Evolutionary conservation across 37 sponge, comb jelly and placozoan genomes (phyloP).

Genomic region (Eunapius fragilis): DNA sequence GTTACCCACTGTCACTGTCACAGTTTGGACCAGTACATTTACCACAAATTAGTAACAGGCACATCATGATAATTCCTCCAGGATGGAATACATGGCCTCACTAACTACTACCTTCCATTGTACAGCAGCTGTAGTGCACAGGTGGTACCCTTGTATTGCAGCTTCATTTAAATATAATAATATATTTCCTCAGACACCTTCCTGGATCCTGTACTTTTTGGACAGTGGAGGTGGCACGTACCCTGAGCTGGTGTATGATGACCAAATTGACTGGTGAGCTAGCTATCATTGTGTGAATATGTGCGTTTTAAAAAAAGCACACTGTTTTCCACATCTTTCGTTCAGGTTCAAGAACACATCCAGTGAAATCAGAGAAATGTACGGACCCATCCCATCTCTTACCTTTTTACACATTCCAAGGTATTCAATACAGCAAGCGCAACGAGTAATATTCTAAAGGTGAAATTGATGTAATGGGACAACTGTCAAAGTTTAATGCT

Average conservation of each 20-base stretch:
- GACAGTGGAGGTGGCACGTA: conserved; percentile 66
- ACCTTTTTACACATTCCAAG: conserved; percentile 44
- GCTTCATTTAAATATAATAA: background rate
- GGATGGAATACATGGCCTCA: conserved; percentile 26
- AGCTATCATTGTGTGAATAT: background rate
- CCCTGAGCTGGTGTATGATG: conserved; percentile 43
- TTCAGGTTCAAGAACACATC: conserved; percentile 10
- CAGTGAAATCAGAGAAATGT: background rate
- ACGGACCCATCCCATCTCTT: conserved; percentile 13
- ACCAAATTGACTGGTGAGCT: conserved; percentile 44
- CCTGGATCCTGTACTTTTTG: conserved; percentile 42
- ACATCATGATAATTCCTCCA: background rate
- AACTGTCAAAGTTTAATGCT: too few species aligned
- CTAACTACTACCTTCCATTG: conserved; percentile 36
- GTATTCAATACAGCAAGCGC: too few species aligned
- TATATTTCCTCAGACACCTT: background rate
- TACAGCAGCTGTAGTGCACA: background rate
- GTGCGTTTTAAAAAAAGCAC: background rate
- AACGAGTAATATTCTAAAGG: too few species aligned
- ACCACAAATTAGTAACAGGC: too few species aligned
- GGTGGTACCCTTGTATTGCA: background rate
- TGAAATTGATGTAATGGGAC: too few species aligned
- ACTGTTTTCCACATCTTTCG: background rate
- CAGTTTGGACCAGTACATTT: conserved; percentile 31
- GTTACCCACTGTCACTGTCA: conserved; percentile 20